Evolutionary conservation across 2,888 invertebrate species (phyloP), one percentile per base, ranked within the genome.

Genomic region (Eurois occulta): DNA sequence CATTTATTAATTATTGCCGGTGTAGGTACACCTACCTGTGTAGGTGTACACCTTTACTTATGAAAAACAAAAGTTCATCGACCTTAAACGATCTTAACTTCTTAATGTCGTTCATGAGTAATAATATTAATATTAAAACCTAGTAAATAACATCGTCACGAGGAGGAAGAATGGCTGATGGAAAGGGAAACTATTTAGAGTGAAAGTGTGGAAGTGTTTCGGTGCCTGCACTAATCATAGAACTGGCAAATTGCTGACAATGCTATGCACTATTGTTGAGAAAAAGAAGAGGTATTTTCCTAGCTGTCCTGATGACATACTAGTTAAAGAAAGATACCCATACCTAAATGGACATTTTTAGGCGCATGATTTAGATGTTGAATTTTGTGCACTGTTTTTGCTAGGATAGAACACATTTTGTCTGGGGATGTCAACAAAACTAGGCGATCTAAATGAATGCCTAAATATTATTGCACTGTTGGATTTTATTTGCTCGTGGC

Each of bases 131-230:
- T 13, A 13, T 0, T 48, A 68, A 48, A 68, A 35, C 16, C 3
- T 46, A 55, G 32, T 77, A 82, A 84, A 83, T 85, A 73, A 68
- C 65, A 72, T 72, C 28, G 72, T 69, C 72, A 79, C 48, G 70
- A 82, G 80, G 79, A 89, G 87, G 84, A 85, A 90, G 81, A 66
- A 64, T 80, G 78, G 73, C 68, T 77, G 75, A 83, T 88, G 86
- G 83, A 90, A 89, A 88, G 84, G 89, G 79, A 89, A 90, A 89
- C 81, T 32, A 24, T 78, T 83, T 43, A 74, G 16, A 90, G 94
- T 91, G 94, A 94, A 94, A 94, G 93, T 90, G 62, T 90, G 88
- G 90, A 91, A 91, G 87, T 91, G 92, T 90, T 90, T 90, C 91
- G 90, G 89, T 92, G 80, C 72, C 76, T 89, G 91, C 90, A 87